Conservation (phyloP, 2,797 vertebrate genomes). For the Sebastes melanostomus region DNA sequence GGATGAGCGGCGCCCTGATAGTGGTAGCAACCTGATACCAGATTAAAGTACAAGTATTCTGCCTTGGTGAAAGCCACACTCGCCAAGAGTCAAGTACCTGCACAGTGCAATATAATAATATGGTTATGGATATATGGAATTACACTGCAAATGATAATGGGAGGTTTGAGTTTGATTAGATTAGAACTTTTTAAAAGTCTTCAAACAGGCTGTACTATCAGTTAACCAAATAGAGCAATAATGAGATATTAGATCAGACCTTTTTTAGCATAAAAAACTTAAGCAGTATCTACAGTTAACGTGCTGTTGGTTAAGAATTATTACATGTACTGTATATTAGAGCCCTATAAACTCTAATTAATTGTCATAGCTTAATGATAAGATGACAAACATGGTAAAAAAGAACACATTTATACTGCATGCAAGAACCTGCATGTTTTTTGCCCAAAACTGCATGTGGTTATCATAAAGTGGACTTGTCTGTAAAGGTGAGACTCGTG, state of each 20-base stretch:
- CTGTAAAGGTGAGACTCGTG: no score
- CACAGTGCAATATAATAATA: constrained; percentile 20
- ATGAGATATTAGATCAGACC: background rate
- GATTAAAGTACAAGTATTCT: constrained; percentile 23
- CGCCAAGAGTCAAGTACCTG: constrained; percentile 9
- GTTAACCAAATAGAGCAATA: background rate
- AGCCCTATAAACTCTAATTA: background rate
- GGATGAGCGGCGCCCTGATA: constrained; percentile 12
- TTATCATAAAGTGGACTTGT: no score
- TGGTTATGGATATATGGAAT: constrained; percentile 31
- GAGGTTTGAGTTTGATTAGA: constrained; percentile 7
- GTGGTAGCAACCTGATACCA: constrained; percentile 38
- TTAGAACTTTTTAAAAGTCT: background rate
- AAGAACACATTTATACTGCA: no score
- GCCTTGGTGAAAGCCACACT: background rate
- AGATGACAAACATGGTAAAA: background rate
- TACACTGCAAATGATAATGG: constrained; percentile 8
- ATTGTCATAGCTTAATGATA: background rate
- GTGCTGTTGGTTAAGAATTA: background rate
- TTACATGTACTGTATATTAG: background rate
- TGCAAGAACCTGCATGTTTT: no score
- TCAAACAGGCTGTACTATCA: background rate
- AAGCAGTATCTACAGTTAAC: background rate
- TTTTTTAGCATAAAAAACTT: background rate
- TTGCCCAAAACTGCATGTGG: no score